Evolutionary conservation across 2,113 vertebrate genomes (phyloP).

Genomic region (Promerops cafer): DNA sequence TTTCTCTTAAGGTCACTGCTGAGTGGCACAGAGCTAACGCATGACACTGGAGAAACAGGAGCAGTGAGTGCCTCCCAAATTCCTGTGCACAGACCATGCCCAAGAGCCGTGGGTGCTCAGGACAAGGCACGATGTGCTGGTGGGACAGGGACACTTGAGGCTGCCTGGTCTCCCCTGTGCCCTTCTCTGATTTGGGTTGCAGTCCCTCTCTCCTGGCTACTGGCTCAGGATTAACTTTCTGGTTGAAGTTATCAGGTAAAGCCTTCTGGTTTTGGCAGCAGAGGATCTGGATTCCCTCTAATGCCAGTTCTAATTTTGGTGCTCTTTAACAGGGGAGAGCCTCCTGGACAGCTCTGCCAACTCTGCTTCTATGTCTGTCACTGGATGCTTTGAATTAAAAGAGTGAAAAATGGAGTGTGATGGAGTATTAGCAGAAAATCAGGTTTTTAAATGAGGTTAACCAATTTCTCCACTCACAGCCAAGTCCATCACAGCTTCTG

Average conservation of each 20-base stretch:
- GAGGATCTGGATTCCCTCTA: not conserved
- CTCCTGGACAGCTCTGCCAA: not conserved
- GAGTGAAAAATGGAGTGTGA: not conserved
- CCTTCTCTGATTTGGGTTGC: not conserved
- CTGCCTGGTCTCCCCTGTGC: not conserved
- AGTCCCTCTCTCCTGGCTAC: not conserved
- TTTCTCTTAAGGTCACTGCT: not conserved
- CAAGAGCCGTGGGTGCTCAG: not conserved
- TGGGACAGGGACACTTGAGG: not conserved
- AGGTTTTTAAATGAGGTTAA: not conserved
- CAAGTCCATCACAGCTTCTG: not conserved
- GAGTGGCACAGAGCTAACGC: not conserved
- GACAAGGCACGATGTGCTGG: not conserved
- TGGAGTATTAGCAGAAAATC: not conserved
- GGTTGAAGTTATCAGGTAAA: not conserved
- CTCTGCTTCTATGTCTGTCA: not conserved
- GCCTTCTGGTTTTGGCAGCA: not conserved
- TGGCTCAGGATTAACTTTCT: not conserved
- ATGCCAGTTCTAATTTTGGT: not conserved
- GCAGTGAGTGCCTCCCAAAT: not conserved
- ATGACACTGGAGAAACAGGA: not conserved
- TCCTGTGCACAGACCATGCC: rapidly evolving
- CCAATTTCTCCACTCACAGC: not conserved
- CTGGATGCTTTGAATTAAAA: not conserved
- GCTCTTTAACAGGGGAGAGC: not conserved